Evolutionary conservation across 92 coral and sea anemone genomes (phyloP).

Genomic region (Desmophyllum pertusum): DNA sequence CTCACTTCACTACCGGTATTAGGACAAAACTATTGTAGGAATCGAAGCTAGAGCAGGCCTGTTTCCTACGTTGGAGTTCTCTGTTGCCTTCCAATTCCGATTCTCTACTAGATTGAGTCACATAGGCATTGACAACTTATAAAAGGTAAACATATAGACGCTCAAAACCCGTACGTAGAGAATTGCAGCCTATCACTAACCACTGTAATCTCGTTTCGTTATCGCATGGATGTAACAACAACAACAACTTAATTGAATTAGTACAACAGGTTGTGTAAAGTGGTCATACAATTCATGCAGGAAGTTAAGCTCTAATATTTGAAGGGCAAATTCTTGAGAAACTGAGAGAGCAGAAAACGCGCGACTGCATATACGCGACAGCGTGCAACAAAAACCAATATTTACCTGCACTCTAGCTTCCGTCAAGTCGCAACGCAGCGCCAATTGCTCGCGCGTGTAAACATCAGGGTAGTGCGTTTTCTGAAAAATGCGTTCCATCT

Average conservation of each 20-base stretch:
- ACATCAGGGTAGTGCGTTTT: conserved; percentile 99
- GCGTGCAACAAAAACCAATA: background rate
- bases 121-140: background rate
- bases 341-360: background rate
- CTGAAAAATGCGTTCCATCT: conserved; percentile 98
- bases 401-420: conserved; percentile 99
- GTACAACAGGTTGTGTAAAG: conserved; percentile 52
- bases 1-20: background rate
- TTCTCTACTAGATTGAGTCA: background rate
- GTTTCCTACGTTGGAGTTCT: background rate
- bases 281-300: conserved; percentile 28
- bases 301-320: conserved; percentile 21
- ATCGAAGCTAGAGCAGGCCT: conserved; percentile 6
- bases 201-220: conserved; percentile 37
- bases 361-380: background rate
- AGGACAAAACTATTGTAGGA: no score
- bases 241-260: conserved; percentile 62
- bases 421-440: conserved; percentile 95
- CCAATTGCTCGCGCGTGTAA: conserved; percentile 96
- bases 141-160: background rate
- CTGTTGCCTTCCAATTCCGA: background rate
- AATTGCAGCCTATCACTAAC: conserved; percentile 9
- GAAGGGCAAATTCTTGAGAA: background rate
- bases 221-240: conserved; percentile 49
- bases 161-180: background rate